A percentile compares a stretch with the other conserved stretches of the same genome.
phyloP scores from a whole-genome alignment of 2,888 invertebrate genomes.

The Orchestes rusci region DNA sequence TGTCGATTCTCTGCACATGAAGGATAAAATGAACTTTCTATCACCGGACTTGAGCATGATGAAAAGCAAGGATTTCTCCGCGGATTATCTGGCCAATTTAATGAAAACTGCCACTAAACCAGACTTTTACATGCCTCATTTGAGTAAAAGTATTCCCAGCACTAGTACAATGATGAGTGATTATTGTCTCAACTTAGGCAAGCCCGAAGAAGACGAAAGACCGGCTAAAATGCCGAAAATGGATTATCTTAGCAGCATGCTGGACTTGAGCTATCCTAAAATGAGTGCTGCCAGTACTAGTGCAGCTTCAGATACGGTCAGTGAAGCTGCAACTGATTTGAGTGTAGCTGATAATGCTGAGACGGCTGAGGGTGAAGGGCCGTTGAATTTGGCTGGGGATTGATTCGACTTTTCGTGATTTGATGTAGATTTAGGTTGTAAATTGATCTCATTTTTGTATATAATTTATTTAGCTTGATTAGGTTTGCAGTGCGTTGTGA shows the following conservation, averaged over 20 bases:
- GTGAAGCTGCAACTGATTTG: conserved; percentile 19
- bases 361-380: conserved; percentile 14
- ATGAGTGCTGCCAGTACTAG: conserved; percentile 20
- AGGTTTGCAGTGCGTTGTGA: no score
- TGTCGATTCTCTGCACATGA: conserved; percentile 41
- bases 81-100: conserved; percentile 34
- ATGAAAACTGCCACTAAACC: conserved; percentile 22
- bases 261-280: conserved; percentile 47
- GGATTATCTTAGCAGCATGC: conserved; percentile 45
- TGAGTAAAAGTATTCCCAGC: conserved; percentile 27
- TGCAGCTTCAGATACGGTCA: conserved; percentile 24
- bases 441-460: no score
- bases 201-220: conserved; percentile 41
- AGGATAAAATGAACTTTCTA: conserved; percentile 47
- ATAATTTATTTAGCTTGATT: no score
- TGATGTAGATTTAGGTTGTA: no score
- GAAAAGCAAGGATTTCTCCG: conserved; percentile 33
- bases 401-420: conserved; percentile 10
- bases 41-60: conserved; percentile 42
- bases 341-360: conserved; percentile 21
- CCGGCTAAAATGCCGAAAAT: conserved; percentile 54
- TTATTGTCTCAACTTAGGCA: conserved; percentile 36
- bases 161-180: conserved; percentile 45
- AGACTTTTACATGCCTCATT: conserved; percentile 21
- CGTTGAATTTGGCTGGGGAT: conserved; percentile 20